Base-by-base conservation (phyloP, 2,113 vertebrate genomes). In the Thomomys bottae region DNA sequence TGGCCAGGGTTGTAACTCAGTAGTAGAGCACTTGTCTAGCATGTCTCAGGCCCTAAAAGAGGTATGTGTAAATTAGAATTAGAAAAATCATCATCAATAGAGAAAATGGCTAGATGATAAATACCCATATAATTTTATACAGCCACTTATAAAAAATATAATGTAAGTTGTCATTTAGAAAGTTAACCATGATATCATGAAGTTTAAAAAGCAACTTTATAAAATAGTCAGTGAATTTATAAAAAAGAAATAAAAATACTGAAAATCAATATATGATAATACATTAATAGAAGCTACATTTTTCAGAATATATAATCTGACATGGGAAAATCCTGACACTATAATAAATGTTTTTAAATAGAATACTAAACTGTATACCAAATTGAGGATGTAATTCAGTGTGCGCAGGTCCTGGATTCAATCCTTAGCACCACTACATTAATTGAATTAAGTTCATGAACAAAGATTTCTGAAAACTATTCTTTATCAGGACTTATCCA, bases 391-490 rank as follows among this genome's bases (percentile, higher is more conserved):
- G 24, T 24, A 61, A 23, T 23, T 61, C 59, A 61, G 59, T 26
- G 6, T 59, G 57, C 14, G 17, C 8, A 59, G 57, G 57, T 21
- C 7, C 57, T 59, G 57, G 57, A 9, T 61, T 61, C 9, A 8
- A 61, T 21, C 23, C 24, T 23, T 26, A 24, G 59, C 23, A 61
- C 24, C 20, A 61, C 5, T 61, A 61, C 24, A 61, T 61, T 54
- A 54, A 54, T 54, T 54, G 18, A 64, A 63, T 18, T 73, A 4
- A 64, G 26, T 75, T 79, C n/a, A 68, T 24, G 23, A 40, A 88
- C 79, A 92, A 76, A 42, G 3, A 34, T 30, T 64, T 78, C 42
- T 84, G 75, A 94, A 75, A 68, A 82, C 21, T 89, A 54, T 54
- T 54, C 49, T 54, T 54, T 77, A 49, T 30, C 30, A 76, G 73